Evolutionary conservation across 2,113 vertebrate species (phyloP).

Genomic region (Sciurus niger): DNA sequence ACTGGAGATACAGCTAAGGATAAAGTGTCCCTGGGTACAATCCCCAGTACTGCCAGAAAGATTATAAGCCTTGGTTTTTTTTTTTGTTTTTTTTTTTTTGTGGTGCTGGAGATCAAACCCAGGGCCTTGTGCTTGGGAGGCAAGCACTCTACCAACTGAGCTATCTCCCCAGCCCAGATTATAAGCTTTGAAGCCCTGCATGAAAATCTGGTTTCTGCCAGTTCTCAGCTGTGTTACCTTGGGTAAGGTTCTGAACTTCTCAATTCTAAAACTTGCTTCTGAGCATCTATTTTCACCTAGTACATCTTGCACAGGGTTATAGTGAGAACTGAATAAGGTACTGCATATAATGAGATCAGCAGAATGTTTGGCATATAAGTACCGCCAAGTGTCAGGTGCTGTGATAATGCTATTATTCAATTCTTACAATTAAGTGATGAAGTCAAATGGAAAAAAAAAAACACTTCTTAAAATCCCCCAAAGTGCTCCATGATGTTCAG

Average conservation of each 20-base stretch:
- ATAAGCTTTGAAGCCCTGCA: neutral
- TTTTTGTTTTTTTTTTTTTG: too few species aligned
- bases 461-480: neutral
- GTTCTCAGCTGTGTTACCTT: neutral
- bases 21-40: too few species aligned
- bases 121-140: too few species aligned
- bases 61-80: neutral
- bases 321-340: neutral
- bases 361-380: neutral
- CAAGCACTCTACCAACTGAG: too few species aligned
- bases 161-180: too few species aligned
- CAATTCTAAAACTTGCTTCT: too few species aligned
- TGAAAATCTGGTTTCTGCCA: neutral
- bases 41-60: neutral
- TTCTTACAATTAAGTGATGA: neutral
- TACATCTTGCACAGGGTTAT: neutral
- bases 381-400: neutral
- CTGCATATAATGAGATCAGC: neutral
- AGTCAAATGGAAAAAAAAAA: slow-evolving; percentile 40
- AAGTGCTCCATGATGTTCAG: neutral
- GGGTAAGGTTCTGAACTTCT: neutral
- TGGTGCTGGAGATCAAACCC: too few species aligned
- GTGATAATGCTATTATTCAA: neutral
- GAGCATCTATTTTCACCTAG: neutral
- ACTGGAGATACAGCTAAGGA: too few species aligned